phyloP scores from a whole-genome alignment of 1,140 invertebrate species.

The Dryas iulia region DNA sequence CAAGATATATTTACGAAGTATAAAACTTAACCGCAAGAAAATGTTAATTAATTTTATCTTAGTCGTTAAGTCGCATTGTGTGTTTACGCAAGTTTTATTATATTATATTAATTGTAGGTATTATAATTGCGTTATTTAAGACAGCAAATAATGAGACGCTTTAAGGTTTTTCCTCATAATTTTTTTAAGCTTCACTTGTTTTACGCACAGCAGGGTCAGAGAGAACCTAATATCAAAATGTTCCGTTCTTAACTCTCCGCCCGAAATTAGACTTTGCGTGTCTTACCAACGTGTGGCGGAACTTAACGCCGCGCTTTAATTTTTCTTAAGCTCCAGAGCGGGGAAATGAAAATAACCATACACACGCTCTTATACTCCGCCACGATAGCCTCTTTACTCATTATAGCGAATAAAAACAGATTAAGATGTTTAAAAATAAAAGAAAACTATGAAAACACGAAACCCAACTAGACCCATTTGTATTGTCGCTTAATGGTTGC shows the following conservation, averaged over 20 bases:
- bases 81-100: neutral
- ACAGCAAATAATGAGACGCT: neutral
- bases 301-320: too few relatives aligned
- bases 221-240: too few relatives aligned
- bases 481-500: conserved; percentile 72
- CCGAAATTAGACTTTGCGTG: too few relatives aligned
- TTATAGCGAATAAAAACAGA: conserved; percentile 10
- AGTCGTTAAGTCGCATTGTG: neutral
- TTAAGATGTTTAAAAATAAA: conserved; percentile 23
- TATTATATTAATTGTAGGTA: too few relatives aligned
- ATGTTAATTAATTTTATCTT: conserved; percentile 22
- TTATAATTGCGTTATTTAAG: neutral
- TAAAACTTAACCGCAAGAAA: conserved; percentile 14
- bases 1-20: conserved; percentile 9
- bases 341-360: too few relatives aligned
- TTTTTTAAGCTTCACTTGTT: too few relatives aligned
- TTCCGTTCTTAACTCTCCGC: too few relatives aligned
- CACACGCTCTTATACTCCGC: too few relatives aligned
- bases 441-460: conserved; percentile 35
- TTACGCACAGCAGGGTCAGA: too few relatives aligned
- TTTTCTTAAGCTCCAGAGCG: too few relatives aligned
- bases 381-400: neutral
- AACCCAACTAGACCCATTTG: conserved; percentile 67
- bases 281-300: too few relatives aligned
- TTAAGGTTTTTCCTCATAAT: neutral